These are phyloP conservation scores for Dolichallabes microphthalmus DNA, from an alignment of 2,113 vertebrate genomes.

Conservation along the genomic window DNA sequence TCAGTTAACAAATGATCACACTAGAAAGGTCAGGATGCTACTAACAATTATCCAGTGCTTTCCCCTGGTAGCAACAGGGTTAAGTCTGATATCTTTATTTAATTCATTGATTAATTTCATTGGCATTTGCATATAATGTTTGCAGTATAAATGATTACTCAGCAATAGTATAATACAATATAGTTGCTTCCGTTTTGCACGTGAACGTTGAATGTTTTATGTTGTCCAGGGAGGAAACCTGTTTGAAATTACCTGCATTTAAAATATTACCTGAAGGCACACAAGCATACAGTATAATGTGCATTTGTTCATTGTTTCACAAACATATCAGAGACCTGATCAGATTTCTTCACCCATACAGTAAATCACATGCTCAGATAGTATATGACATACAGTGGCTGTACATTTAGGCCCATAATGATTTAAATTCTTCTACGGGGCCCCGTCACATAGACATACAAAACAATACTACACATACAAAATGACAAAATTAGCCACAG, in stretches of 20 bases:
- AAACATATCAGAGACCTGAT: background rate
- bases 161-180: background rate
- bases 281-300: background rate
- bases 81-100: slow-evolving; percentile 14
- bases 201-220: background rate
- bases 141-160: background rate
- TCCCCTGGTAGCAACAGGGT: slow-evolving; percentile 11
- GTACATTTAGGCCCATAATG: background rate
- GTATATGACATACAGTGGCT: background rate
- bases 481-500: slow-evolving; percentile 18
- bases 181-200: background rate
- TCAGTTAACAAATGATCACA: slow-evolving; percentile 11
- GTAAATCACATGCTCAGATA: too few species aligned
- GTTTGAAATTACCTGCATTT: background rate
- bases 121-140: background rate
- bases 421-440: background rate
- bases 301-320: background rate
- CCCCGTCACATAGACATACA: background rate
- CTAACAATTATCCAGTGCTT: background rate
- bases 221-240: background rate
- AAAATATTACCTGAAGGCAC: background rate
- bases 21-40: slow-evolving; percentile 7
- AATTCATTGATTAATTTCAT: background rate
- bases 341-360: background rate
- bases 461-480: background rate